These are phyloP conservation scores for Neolamprologus devosi DNA, from an alignment of 2,113 vertebrate species.

Conservation along the genomic window DNA sequence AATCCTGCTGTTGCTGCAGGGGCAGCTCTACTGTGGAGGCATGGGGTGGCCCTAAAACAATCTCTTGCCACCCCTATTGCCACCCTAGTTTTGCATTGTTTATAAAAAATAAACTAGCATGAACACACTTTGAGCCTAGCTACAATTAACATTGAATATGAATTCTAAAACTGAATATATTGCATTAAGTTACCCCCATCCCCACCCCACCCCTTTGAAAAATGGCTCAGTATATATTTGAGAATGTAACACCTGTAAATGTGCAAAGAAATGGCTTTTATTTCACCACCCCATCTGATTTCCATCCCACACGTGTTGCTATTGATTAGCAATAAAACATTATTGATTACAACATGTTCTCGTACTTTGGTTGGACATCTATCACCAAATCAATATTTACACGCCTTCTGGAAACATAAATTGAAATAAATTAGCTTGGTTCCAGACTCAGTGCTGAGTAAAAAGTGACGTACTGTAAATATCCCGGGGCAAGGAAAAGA, in stretches of 20 bases:
- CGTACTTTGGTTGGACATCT: background rate
- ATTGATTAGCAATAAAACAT: background rate
- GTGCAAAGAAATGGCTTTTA: background rate
- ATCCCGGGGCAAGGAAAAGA: background rate
- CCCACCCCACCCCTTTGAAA: background rate
- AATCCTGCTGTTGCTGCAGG: background rate
- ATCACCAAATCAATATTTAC: background rate
- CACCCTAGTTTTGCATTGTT: background rate
- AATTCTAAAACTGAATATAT: background rate
- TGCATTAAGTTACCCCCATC: background rate
- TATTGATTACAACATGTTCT: background rate
- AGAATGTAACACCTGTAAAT: background rate
- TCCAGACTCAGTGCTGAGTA: background rate
- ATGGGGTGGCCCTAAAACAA: background rate
- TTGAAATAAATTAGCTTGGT: background rate
- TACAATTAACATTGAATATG: background rate
- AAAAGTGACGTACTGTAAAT: background rate
- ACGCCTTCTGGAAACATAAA: background rate
- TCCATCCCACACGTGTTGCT: background rate
- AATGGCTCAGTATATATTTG: background rate
- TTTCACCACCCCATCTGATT: background rate
- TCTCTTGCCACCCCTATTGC: background rate
- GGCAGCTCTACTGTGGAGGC: background rate
- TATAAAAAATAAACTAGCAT: background rate
- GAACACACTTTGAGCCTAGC: background rate